Percentiles rank a stretch among this genome's conserved stretches.
phyloP scores from a whole-genome alignment of 2,797 vertebrate species.

The Lacerta agilis region DNA sequence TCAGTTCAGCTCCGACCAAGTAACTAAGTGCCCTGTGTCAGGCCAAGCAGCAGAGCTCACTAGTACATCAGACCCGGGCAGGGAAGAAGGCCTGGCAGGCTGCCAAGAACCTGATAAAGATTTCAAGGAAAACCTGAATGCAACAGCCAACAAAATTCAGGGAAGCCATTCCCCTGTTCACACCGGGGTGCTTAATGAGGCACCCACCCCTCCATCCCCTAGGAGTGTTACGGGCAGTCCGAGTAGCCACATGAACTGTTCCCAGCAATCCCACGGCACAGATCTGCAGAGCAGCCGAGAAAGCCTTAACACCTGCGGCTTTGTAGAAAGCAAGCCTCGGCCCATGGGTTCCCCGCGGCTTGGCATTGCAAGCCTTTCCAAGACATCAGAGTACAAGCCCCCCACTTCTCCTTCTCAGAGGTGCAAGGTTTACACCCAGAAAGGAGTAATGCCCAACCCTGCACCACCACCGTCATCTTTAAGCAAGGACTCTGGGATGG shows the following conservation, averaged over 20 bases:
- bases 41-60: slow-evolving; percentile 66
- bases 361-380: slow-evolving; percentile 93
- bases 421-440: slow-evolving; percentile 95
- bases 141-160: slow-evolving; percentile 79
- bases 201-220: slow-evolving; percentile 83
- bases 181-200: slow-evolving; percentile 58
- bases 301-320: slow-evolving; percentile 85
- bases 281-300: slow-evolving; percentile 91
- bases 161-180: slow-evolving; percentile 79
- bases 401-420: slow-evolving; percentile 93
- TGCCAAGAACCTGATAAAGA: slow-evolving; percentile 82
- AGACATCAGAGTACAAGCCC: slow-evolving; percentile 94
- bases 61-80: slow-evolving; percentile 71
- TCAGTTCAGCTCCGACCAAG: slow-evolving; percentile 71
- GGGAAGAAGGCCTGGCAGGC: slow-evolving; percentile 78
- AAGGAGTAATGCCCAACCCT: slow-evolving; percentile 89
- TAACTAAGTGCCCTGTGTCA: slow-evolving; percentile 70
- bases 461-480: slow-evolving; percentile 81
- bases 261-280: slow-evolving; percentile 83
- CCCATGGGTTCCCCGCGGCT: slow-evolving; percentile 93
- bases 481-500: slow-evolving; percentile 81
- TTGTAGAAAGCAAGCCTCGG: slow-evolving; percentile 89
- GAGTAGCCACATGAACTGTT: slow-evolving; percentile 75
- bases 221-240: slow-evolving; percentile 86
- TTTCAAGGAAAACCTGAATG: slow-evolving; percentile 83